Percentiles rank a stretch among this genome's conserved stretches.
phyloP scores from a whole-genome alignment of 2,888 invertebrate species.

The Anthoptus insignis region DNA sequence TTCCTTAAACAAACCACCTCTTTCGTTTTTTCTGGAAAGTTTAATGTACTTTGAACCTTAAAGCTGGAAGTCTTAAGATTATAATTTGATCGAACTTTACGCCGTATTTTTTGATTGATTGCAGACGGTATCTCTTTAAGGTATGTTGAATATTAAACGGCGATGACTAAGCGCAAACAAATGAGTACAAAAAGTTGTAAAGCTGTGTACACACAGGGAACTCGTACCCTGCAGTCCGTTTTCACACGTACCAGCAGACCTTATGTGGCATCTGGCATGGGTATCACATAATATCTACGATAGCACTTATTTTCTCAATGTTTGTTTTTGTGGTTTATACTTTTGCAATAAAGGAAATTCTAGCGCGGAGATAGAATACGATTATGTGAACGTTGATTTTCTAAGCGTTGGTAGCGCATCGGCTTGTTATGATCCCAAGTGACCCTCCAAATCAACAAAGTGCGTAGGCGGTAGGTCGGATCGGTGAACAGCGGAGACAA shows the following conservation, averaged over 20 bases:
- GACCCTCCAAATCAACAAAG: too few species aligned
- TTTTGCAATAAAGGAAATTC: too few species aligned
- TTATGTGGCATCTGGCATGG: background rate
- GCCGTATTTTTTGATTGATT: conserved; percentile 73
- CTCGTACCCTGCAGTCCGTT: background rate
- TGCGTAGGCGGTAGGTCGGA: too few species aligned
- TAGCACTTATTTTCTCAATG: background rate
- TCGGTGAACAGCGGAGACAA: too few species aligned
- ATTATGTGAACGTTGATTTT: too few species aligned
- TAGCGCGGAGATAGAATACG: too few species aligned
- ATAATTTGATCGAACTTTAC: conserved; percentile 18
- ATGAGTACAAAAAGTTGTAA: conserved; percentile 65
- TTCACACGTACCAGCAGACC: background rate
- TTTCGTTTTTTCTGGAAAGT: conserved; percentile 21
- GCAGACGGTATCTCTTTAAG: conserved; percentile 68
- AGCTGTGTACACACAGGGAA: conserved; percentile 36
- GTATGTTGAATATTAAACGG: conserved; percentile 75
- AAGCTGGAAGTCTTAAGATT: background rate
- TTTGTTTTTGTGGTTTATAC: too few species aligned
- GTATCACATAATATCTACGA: background rate
- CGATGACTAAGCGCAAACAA: conserved; percentile 80
- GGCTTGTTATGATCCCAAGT: too few species aligned
- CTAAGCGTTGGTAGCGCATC: too few species aligned
- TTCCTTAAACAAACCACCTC: conserved; percentile 33
- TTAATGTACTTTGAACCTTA: background rate